Evolutionary conservation across 2,113 vertebrate species (phyloP), one percentile per base, ranked within the genome.

Genomic region (Cephalopterus ornatus): DNA sequence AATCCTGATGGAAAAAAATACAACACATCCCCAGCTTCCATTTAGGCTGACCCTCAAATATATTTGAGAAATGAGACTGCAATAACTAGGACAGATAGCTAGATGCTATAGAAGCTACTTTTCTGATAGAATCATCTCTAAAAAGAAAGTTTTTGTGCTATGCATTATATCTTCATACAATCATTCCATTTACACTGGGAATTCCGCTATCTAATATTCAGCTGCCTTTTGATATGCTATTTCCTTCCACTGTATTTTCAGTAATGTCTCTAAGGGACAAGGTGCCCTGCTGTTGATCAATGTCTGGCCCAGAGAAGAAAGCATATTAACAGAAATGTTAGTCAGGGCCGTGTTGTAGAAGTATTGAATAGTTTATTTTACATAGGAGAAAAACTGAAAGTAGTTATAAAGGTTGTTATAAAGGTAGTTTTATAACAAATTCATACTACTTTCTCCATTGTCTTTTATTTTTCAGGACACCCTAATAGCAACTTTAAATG

Each of bases 311-410:
- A 66, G 53, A 17, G 9, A 26, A 41, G 81, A 75, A 61, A 87
- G 22, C 67, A 42, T 89, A 78, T 55, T 92, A 93, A 80, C 66
- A 89, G 62, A 89, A 89, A 93, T 91, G 88, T 78, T 95, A 81
- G 19, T 88, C 23, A 68, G 30, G 76, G 13, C 33, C n/a, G 28
- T 90, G 80, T 81, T 62, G 26, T 52, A 75, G 56, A 80, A 89
- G 14, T 79, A 71, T 84, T 95, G 94, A 87, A 67, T 71, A 81
- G 72, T 91, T 96, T 95, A 42, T 62, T 77, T 59, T 74, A 28
- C 19, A 84, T 24, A 87, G 33, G n/a, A 32, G 47, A 92, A 82
- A 85, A 88, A 35, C 0, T 16, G 21, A 32, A 86, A 39, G 59
- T 62, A 42, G 35, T 82, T 82, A 20, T 41, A 85, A 93, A 90